These are phyloP conservation scores for Cybosia mesomella DNA, from an alignment of 2,888 invertebrate genomes.

Conservation along the genomic window DNA sequence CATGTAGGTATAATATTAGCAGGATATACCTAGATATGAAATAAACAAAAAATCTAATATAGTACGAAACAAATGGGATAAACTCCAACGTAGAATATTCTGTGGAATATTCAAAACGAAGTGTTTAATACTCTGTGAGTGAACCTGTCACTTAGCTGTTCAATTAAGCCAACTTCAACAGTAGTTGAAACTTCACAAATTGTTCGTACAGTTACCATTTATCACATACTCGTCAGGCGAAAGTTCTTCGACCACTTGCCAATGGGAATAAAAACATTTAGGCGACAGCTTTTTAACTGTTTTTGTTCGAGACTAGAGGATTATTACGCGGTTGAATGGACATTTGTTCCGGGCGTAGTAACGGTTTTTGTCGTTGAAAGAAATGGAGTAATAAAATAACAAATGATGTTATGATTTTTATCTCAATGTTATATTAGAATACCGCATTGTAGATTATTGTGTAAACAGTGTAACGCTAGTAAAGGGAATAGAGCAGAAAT, in stretches of 20 bases:
- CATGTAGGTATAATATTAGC: too few species aligned
- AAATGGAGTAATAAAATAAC: conserved; percentile 16
- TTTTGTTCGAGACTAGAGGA: conserved; percentile 12
- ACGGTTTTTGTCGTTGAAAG: conserved; percentile 12
- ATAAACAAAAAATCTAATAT: background rate
- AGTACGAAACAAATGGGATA: conserved; percentile 10
- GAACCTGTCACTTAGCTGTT: conserved; percentile 43
- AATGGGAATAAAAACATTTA: conserved; percentile 23
- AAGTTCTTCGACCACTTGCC: conserved; percentile 27
- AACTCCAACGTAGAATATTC: conserved; percentile 19
- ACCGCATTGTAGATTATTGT: background rate
- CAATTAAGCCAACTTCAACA: conserved; percentile 45
- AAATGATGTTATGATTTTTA: conserved; percentile 13
- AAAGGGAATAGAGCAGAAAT: background rate
- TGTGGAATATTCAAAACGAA: conserved; percentile 21
- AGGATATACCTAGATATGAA: too few species aligned
- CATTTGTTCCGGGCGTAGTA: conserved; percentile 20
- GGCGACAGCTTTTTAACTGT: conserved; percentile 29
- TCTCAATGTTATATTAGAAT: conserved; percentile 4
- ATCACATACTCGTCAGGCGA: conserved; percentile 26
- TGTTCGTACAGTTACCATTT: conserved; percentile 32
- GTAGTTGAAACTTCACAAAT: conserved; percentile 31
- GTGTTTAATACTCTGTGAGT: conserved; percentile 17
- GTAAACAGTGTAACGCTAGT: background rate
- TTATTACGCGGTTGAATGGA: conserved; percentile 23